A percentile compares a stretch with the other conserved stretches of the same genome.
Conservation (phyloP, 2,797 vertebrate species). For the Xiphorhynchus erythropygius region DNA sequence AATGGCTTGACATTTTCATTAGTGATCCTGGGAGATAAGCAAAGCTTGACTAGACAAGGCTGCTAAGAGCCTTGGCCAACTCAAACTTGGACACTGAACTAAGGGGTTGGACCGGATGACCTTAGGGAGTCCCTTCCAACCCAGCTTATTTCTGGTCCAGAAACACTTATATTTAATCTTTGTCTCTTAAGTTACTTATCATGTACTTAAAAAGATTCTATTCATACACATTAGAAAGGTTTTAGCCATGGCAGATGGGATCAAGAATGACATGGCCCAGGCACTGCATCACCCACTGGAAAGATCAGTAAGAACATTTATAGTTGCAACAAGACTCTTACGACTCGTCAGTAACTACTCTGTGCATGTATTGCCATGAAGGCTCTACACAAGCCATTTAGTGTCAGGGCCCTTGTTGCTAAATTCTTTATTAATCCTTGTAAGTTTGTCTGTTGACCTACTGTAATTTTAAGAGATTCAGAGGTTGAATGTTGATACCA, state of each 20-base stretch:
- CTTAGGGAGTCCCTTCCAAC: background rate
- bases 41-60: background rate
- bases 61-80: background rate
- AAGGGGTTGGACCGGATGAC: background rate
- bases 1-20: background rate
- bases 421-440: background rate
- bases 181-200: background rate
- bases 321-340: background rate
- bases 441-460: background rate
- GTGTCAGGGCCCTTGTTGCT: background rate
- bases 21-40: background rate
- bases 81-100: background rate
- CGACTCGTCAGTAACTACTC: background rate
- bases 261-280: rapidly evolving
- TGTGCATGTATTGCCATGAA: background rate
- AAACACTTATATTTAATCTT: background rate
- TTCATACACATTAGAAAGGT: background rate
- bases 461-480: background rate
- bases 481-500: background rate
- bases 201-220: background rate
- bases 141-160: background rate
- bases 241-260: background rate
- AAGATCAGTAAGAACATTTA: background rate
- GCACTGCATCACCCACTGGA: background rate
- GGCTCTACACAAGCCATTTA: background rate